Conservation (phyloP, 2,797 vertebrate species). For the Parauchenoglanis ngamensis region DNA sequence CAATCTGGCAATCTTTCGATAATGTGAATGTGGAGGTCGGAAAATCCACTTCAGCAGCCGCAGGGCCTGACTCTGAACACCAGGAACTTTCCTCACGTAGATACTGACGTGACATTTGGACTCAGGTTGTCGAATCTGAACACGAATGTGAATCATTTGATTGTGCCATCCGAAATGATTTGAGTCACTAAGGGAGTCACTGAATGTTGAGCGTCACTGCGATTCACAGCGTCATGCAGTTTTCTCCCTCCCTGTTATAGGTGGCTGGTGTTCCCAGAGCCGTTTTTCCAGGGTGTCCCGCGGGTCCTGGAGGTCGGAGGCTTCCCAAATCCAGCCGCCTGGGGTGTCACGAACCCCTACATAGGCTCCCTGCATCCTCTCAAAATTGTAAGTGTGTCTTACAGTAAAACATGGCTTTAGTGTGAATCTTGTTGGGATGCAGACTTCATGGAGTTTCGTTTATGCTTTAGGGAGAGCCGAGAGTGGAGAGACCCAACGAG, state of each 20-base stretch:
- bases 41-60: neutral
- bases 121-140: neutral
- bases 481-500: conserved; percentile 83
- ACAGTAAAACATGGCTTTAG: neutral
- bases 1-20: neutral
- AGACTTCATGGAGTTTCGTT: neutral
- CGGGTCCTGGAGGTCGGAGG: conserved; percentile 89
- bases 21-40: neutral
- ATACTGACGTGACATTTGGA: neutral
- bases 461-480: conserved; percentile 82
- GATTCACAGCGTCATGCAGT: neutral
- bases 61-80: neutral
- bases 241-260: conserved; percentile 63
- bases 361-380: conserved; percentile 89
- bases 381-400: conserved; percentile 80
- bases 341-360: conserved; percentile 83
- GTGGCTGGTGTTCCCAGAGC: conserved; percentile 90
- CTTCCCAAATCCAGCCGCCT: conserved; percentile 81
- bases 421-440: neutral
- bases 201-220: neutral
- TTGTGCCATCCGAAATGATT: neutral
- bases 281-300: conserved; percentile 86
- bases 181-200: neutral
- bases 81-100: neutral
- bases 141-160: neutral